Base-by-base conservation (phyloP, 2,888 invertebrate species). In the Pollenia labialis region DNA sequence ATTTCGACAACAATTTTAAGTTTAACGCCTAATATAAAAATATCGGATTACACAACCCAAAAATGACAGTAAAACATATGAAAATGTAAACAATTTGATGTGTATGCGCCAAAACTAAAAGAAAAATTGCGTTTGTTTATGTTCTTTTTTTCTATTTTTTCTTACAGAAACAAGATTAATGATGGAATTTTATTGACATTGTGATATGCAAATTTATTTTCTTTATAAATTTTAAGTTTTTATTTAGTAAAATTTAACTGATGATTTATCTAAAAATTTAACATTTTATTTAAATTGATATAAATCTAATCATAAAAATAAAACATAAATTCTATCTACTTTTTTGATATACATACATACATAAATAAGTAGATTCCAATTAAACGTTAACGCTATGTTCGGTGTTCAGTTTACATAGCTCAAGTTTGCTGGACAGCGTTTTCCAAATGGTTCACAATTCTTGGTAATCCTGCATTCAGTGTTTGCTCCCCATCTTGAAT, bases 151-250 rank as follows among this genome's bases (percentile, higher is more conserved):
- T 52, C 12, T 50, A 56, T 48, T 66, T 66, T 42, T 7, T 48
- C 11, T 50, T 6, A 56, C 1, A 52, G 8, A 72, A 66, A 71
- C 66, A 86, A 86, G 86, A 87, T 83, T 80, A 87, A 87, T 87
- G 83, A 87, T 87, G 14, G 75, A 76, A 66, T 68, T 81, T 81
- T 87, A 87, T 87, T 87, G 86, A 81, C 86, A 83, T 52, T 86
- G 11, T 66, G 56, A 75, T 76, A 86, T 87, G 80, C n/a, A 83
- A 76, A 76, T 80, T 62, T 83, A 44, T 52, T 54, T 75, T 72
- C 2, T 48, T 68, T 76, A 40, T 6, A 58, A 42, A 44, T 50
- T n/a, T 60, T 60, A 46, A 56, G n/a, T 46, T 68, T 69, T 76
- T 64, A 40, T 58, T 72, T 50, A 1, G 46, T 8, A 60, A 54